These are phyloP conservation scores for Atta colombica DNA, from an alignment of 1,140 invertebrate genomes.

Conservation along the genomic window DNA sequence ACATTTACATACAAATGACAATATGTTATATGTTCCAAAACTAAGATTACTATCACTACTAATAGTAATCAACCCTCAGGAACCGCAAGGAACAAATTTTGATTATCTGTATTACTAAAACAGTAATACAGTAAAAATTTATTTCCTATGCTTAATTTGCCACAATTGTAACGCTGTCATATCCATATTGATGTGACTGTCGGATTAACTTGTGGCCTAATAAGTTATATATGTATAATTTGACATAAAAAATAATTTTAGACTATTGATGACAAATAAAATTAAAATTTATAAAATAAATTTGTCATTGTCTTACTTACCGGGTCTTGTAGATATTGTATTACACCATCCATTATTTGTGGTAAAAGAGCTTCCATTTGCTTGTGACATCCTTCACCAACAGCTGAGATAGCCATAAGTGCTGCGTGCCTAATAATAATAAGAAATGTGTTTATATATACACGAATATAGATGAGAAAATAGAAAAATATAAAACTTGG, in stretches of 20 bases:
- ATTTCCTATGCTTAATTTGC: conserved; percentile 77
- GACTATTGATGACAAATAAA: background rate
- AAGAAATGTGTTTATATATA: conserved; percentile 30
- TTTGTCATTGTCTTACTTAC: conserved; percentile 85
- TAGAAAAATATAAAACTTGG: background rate
- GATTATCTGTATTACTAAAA: conserved; percentile 77
- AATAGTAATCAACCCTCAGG: conserved; percentile 77
- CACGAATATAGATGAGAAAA: background rate
- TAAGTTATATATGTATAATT: background rate
- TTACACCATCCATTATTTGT: conserved; percentile 95
- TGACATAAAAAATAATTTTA: background rate
- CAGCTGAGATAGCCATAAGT: conserved; percentile 99
- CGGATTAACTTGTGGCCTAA: conserved; percentile 78
- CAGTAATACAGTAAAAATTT: conserved; percentile 71
- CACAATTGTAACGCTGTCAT: conserved; percentile 80
- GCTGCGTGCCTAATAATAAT: conserved; percentile 93
- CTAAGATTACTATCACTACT: conserved; percentile 72
- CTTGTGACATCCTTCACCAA: conserved; percentile 99
- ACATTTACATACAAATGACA: conserved; percentile 3
- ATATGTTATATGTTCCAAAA: conserved; percentile 76
- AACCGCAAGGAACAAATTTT: conserved; percentile 73
- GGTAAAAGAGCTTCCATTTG: conserved; percentile 98
- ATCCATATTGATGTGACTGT: conserved; percentile 72
- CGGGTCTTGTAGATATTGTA: conserved; percentile 96
- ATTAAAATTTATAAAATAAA: conserved; percentile 1